Evolutionary conservation across 1,140 invertebrate genomes (phyloP).

Genomic region (Calephelis virginiensis): DNA sequence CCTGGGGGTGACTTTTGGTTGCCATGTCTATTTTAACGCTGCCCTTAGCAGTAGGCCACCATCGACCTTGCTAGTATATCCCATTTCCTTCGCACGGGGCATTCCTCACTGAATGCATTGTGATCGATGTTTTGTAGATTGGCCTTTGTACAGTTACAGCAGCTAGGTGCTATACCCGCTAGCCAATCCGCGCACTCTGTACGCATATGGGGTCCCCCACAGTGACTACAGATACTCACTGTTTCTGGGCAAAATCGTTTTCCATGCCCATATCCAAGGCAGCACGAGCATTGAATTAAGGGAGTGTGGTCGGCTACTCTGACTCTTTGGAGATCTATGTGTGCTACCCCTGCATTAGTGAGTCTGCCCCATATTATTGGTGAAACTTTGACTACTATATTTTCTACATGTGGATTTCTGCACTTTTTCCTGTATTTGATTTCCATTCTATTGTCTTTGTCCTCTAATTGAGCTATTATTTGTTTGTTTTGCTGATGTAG

Average conservation of each 20-base stretch:
- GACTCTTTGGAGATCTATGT: neutral
- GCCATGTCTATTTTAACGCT: neutral
- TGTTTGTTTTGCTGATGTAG: too few relatives aligned
- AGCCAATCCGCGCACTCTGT: neutral
- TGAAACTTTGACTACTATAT: constrained; percentile 21
- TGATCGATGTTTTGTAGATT: neutral
- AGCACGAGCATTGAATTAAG: constrained; percentile 11
- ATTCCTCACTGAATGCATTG: neutral
- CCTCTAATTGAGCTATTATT: too few relatives aligned
- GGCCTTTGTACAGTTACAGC: neutral
- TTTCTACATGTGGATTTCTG: too few relatives aligned
- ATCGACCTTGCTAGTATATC: neutral
- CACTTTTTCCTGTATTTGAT: too few relatives aligned
- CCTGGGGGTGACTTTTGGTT: neutral
- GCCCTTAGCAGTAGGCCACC: constrained; percentile 12
- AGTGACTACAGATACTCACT: neutral
- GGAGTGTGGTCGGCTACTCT: constrained; percentile 6
- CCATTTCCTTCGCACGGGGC: constrained; percentile 3
- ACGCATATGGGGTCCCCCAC: neutral
- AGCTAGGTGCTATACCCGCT: neutral
- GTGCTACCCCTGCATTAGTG: neutral
- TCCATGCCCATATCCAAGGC: constrained; percentile 11
- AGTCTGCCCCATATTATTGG: constrained; percentile 22
- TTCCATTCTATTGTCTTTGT: too few relatives aligned
- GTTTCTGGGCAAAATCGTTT: neutral